A percentile compares a stretch with the other conserved stretches of the same genome.
These are phyloP conservation scores for Helicoverpa assulta DNA, from an alignment of 2,888 invertebrate genomes.

Conservation along the genomic window DNA sequence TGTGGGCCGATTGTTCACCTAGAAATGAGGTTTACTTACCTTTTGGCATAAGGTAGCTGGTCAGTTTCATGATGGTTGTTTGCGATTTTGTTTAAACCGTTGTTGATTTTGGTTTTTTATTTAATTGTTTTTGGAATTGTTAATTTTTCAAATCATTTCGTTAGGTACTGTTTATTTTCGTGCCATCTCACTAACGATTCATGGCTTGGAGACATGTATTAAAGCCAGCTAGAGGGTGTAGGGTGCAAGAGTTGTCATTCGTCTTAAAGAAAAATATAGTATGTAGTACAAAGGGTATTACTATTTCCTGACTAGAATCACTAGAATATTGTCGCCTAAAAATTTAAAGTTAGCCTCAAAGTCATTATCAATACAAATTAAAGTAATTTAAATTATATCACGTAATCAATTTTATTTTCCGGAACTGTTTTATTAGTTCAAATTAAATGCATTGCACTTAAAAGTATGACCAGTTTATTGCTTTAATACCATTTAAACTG, in stretches of 20 bases:
- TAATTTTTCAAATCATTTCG: not conserved
- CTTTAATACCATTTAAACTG: not conserved
- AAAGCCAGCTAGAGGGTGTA: too few relatives aligned
- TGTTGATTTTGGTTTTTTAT: too few relatives aligned
- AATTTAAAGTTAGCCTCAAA: slow-evolving; percentile 14
- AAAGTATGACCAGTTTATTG: slow-evolving; percentile 7
- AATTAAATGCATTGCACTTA: slow-evolving; percentile 19
- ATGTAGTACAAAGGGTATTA: too few relatives aligned
- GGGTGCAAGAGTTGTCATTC: too few relatives aligned
- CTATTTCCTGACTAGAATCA: not conserved
- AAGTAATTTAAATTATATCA: slow-evolving; percentile 22
- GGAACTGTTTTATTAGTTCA: slow-evolving; percentile 15
- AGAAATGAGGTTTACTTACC: slow-evolving; percentile 10
- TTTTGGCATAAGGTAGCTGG: too few relatives aligned
- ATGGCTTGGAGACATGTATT: too few relatives aligned
- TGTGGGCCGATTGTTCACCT: slow-evolving; percentile 32
- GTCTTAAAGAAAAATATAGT: too few relatives aligned
- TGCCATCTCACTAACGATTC: too few relatives aligned
- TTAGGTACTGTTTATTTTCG: too few relatives aligned
- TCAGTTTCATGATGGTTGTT: too few relatives aligned
- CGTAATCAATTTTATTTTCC: slow-evolving; percentile 29
- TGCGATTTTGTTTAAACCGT: too few relatives aligned
- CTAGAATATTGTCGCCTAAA: not conserved
- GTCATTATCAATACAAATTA: slow-evolving; percentile 1
- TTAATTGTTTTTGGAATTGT: not conserved